These are phyloP conservation scores for Physella acuta DNA, from an alignment of 1,140 invertebrate species.

Conservation along the genomic window DNA sequence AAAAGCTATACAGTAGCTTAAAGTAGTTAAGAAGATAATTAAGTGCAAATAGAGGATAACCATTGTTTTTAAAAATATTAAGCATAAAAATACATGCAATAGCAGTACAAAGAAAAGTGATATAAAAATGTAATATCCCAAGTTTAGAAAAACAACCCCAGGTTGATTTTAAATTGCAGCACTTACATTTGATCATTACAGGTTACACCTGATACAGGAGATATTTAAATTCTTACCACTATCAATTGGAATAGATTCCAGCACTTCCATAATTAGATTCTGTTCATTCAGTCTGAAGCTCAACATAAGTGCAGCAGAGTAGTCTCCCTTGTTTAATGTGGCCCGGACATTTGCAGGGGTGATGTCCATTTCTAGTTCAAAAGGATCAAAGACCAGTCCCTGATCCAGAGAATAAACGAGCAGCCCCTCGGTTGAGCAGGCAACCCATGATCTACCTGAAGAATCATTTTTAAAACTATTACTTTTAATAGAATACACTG, in stretches of 20 bases:
- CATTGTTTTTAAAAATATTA: too few species aligned
- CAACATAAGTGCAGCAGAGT: conserved; percentile 77
- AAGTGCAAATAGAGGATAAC: too few species aligned
- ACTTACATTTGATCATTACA: too few species aligned
- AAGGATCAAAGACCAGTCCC: conserved; percentile 80
- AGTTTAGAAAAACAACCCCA: too few species aligned
- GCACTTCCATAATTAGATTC: conserved; percentile 75
- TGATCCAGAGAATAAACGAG: conserved; percentile 85
- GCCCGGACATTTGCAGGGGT: conserved; percentile 70
- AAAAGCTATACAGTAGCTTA: too few species aligned
- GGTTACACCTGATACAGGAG: too few species aligned
- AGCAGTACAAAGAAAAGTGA: too few species aligned
- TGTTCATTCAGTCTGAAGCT: conserved; percentile 85
- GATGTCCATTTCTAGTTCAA: conserved; percentile 77
- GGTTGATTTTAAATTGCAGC: too few species aligned
- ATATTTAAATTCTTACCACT: conserved; percentile 70
- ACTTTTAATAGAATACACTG: too few species aligned
- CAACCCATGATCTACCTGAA: conserved; percentile 81
- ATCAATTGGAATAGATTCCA: conserved; percentile 77
- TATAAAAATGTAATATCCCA: too few species aligned
- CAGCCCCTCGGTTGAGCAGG: conserved; percentile 90
- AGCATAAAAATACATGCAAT: too few species aligned
- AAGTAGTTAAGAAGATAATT: too few species aligned
- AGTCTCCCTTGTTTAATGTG: conserved; percentile 69
- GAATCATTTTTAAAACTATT: conserved; percentile 19